These are phyloP conservation scores for Pissodes strobi DNA, from an alignment of 1,140 invertebrate genomes.

Conservation along the genomic window DNA sequence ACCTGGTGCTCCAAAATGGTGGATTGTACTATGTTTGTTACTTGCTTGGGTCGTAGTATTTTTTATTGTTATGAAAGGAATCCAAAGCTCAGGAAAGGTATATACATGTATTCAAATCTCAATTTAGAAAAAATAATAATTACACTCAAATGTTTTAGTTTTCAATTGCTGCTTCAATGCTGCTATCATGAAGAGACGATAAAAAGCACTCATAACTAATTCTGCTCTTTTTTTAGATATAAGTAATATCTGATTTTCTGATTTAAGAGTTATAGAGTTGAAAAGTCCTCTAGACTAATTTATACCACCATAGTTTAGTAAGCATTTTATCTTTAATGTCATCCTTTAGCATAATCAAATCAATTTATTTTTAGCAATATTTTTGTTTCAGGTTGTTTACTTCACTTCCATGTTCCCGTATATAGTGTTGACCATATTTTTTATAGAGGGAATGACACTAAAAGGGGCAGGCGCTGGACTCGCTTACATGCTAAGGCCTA, in stretches of 20 bases:
- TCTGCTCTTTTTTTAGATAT: too few relatives aligned
- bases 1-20: constrained; percentile 85
- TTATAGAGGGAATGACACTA: constrained; percentile 88
- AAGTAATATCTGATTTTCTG: too few relatives aligned
- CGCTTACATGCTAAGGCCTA: constrained; percentile 90
- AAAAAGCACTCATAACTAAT: too few relatives aligned
- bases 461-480: constrained; percentile 87
- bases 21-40: constrained; percentile 90
- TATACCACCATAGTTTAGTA: too few relatives aligned
- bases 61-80: constrained; percentile 97
- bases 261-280: too few relatives aligned
- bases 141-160: too few relatives aligned
- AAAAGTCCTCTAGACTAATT: too few relatives aligned
- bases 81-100: constrained; percentile 94
- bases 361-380: too few relatives aligned
- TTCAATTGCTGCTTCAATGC: too few relatives aligned
- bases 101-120: background rate
- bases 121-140: background rate
- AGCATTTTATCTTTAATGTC: too few relatives aligned
- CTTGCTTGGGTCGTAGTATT: constrained; percentile 95
- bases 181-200: too few relatives aligned
- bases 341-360: too few relatives aligned
- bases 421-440: constrained; percentile 92
- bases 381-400: constrained; percentile 80
- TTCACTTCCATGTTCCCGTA: constrained; percentile 97